Evolutionary conservation across 1,140 invertebrate species (phyloP).

Genomic region (Camponotus floridanus): DNA sequence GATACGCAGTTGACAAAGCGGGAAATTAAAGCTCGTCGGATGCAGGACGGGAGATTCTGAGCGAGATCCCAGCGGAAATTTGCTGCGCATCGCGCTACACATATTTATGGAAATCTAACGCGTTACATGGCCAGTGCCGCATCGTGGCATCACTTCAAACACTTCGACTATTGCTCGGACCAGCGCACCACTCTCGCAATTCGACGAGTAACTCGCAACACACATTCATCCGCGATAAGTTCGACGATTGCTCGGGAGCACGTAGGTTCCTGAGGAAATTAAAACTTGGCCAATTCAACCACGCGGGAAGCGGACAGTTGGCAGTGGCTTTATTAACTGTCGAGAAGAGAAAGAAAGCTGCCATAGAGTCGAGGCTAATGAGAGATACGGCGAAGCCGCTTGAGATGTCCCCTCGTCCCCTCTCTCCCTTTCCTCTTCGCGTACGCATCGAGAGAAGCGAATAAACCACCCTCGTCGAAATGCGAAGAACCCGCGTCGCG

Average conservation of each 20-base stretch:
- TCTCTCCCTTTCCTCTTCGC: not conserved
- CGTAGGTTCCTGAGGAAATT: conserved; percentile 74
- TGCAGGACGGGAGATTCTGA: conserved; percentile 16
- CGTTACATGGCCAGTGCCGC: conserved; percentile 23
- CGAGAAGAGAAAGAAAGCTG: conserved; percentile 35
- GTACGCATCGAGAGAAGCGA: not conserved
- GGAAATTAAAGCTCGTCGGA: conserved; percentile 54
- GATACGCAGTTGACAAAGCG: conserved; percentile 50
- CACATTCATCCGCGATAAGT: conserved; percentile 69
- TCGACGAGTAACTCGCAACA: conserved; percentile 54
- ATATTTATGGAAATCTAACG: conserved; percentile 53
- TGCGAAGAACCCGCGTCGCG: conserved; percentile 22
- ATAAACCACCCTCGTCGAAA: conserved; percentile 51
- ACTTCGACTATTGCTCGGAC: conserved; percentile 13
- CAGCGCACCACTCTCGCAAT: not conserved
- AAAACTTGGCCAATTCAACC: conserved; percentile 80
- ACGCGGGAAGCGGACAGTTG: conserved; percentile 62
- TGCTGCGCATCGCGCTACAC: conserved; percentile 18
- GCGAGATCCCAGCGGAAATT: conserved; percentile 54
- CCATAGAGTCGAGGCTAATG: conserved; percentile 40
- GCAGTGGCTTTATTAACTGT: conserved; percentile 73
- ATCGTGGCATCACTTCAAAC: conserved; percentile 3
- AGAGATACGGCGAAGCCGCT: conserved; percentile 6
- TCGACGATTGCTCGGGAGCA: conserved; percentile 60
- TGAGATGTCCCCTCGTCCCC: not conserved